A percentile compares a stretch with the other conserved stretches of the same genome.
phyloP scores from a whole-genome alignment of 2,888 invertebrate genomes.

The Artemia sp. region DNA sequence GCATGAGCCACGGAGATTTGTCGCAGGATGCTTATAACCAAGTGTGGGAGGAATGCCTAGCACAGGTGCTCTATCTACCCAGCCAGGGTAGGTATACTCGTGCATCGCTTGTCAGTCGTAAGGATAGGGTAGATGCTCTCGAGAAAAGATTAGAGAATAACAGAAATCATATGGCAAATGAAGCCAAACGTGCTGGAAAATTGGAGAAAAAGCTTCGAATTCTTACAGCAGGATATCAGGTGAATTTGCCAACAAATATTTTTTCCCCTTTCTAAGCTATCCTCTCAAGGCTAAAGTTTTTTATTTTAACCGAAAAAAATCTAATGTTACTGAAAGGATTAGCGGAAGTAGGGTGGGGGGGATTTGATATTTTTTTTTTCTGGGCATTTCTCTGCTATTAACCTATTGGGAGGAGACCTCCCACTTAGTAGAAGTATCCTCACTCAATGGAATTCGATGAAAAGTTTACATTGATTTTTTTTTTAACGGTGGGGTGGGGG shows the following conservation, averaged over 20 bases:
- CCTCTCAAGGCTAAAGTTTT: slow-evolving; percentile 24
- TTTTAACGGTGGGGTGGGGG: no score
- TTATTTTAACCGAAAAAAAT: not conserved
- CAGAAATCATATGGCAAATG: slow-evolving; percentile 83
- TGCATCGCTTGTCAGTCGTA: slow-evolving; percentile 84
- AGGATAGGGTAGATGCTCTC: slow-evolving; percentile 80
- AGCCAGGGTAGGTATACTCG: slow-evolving; percentile 66
- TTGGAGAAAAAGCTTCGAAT: slow-evolving; percentile 94
- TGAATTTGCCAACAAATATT: slow-evolving; percentile 26
- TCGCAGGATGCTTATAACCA: slow-evolving; percentile 78
- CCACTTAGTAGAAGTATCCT: no score
- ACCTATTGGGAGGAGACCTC: no score
- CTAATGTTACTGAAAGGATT: not conserved
- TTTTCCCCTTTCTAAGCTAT: slow-evolving; percentile 1
- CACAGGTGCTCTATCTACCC: slow-evolving; percentile 76
- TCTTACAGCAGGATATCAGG: slow-evolving; percentile 79
- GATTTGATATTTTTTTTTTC: slow-evolving; percentile 23
- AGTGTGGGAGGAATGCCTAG: slow-evolving; percentile 92
- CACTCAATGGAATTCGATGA: no score
- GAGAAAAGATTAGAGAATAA: slow-evolving; percentile 85
- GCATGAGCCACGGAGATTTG: slow-evolving; percentile 89
- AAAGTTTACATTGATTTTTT: no score
- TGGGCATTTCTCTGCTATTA: slow-evolving; percentile 15
- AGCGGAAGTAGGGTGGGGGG: not conserved
- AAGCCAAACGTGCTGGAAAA: slow-evolving; percentile 90